Conservation (phyloP, 2,113 vertebrate genomes). For the Erythrocercus mccallii region DNA sequence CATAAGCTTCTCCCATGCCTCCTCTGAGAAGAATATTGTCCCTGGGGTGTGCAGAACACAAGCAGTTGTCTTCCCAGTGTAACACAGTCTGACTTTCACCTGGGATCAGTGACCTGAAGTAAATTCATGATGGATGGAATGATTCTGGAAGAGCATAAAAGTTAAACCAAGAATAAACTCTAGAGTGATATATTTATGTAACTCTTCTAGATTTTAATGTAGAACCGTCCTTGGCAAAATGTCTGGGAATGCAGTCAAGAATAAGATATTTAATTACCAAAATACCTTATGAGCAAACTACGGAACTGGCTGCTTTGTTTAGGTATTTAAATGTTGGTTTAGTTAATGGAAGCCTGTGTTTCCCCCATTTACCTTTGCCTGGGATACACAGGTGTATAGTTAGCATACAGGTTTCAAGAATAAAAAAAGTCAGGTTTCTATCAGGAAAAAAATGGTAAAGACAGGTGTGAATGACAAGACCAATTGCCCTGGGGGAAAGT, state of each 20-base stretch:
- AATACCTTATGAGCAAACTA: not conserved
- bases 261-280: not conserved
- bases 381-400: not conserved
- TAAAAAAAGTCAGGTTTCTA: not conserved
- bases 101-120: not conserved
- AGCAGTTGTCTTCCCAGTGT: not conserved
- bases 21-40: not conserved
- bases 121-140: rapidly evolving
- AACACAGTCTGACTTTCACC: not conserved
- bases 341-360: not conserved
- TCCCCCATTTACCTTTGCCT: not conserved
- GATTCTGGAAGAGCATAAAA: not conserved
- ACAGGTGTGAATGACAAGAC: not conserved
- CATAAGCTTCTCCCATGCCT: not conserved
- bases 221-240: not conserved
- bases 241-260: not conserved
- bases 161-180: not conserved
- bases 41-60: not conserved
- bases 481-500: not conserved
- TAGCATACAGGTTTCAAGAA: not conserved
- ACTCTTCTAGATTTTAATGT: not conserved
- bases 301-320: not conserved
- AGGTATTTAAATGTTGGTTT: not conserved
- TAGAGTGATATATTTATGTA: not conserved
- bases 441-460: not conserved